These are phyloP conservation scores for Pseudotriccus pelzelni DNA, from an alignment of 2,797 vertebrate genomes.

Conservation along the genomic window DNA sequence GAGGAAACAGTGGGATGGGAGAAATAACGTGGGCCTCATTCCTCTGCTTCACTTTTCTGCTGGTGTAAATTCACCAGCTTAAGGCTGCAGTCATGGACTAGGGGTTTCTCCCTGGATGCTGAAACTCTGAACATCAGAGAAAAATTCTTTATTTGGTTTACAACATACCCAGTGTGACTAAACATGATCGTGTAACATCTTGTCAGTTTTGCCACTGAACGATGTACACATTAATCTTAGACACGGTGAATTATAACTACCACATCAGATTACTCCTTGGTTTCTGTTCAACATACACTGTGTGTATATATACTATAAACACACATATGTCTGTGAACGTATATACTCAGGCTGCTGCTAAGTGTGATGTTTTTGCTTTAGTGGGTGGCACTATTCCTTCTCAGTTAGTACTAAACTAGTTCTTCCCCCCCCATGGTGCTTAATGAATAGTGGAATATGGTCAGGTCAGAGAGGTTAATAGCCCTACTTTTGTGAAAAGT, in stretches of 20 bases:
- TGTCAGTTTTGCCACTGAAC: background rate
- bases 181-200: background rate
- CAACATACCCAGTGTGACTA: background rate
- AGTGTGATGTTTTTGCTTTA: background rate
- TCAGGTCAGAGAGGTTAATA: conserved; percentile 51
- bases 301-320: conserved; percentile 1
- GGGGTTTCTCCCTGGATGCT: background rate
- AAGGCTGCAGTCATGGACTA: background rate
- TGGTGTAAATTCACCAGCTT: background rate
- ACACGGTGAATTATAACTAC: background rate
- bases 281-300: background rate
- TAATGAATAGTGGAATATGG: conserved; percentile 10
- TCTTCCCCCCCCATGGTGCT: background rate
- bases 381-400: conserved; percentile 19
- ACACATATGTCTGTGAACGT: background rate
- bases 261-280: background rate
- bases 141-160: conserved; percentile 9
- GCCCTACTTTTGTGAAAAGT: conserved; percentile 32
- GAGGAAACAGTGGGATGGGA: background rate
- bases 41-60: background rate
- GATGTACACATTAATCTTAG: background rate
- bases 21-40: background rate
- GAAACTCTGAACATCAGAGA: background rate
- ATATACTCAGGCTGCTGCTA: background rate
- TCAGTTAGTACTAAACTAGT: background rate